Base-by-base conservation (phyloP, 1,140 invertebrate genomes). In the Drosophila aff. region DNA sequence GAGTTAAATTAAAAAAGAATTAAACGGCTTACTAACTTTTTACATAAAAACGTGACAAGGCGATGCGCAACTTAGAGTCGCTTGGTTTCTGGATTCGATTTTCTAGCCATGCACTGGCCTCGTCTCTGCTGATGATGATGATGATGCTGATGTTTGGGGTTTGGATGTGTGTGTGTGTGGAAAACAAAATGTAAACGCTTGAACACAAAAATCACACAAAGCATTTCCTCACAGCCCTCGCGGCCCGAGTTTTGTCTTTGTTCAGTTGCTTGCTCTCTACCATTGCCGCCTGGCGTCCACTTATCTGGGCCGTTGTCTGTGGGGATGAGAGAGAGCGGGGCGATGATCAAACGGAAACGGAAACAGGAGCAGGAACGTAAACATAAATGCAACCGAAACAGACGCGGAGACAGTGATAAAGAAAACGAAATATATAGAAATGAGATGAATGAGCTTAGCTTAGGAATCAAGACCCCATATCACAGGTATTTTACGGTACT, bases 261-360 rank as follows among this genome's bases (percentile, higher is more conserved):
- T 89, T 89, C 85, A 90, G 86, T 89, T 90, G 85, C 85, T 90
- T 90, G 81, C 74, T 84, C 82, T 89, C 79, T 82, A 85, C 78
- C 69, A 74, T 75, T 81, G 75, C 62, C 55, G 66, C 44, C 66
- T 72, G 91, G 91, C 91, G 91, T 92, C 91, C 91, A 91, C 79
- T 92, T 92, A 92, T 90, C 91, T 92, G 89, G 91, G 91, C 91
- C 91, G 83, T 92, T 92, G 91, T 92, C 91, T 92, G 85, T 79
- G 57, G 65, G 72, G 52, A 91, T 52, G 87, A 67, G 59, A 77
- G 64, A 79, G 41, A 76, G 66, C 63, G 59, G 50, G 60, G 62
- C 83, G 78, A 89, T 89, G 77, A 89, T 77, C 80, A 64, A 84
- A 69, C 67, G 79, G 57, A 71, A 84, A 83, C 67, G 79, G 61